Evolutionary conservation across 2,888 invertebrate genomes (phyloP).

Genomic region (Brachyptera putata): DNA sequence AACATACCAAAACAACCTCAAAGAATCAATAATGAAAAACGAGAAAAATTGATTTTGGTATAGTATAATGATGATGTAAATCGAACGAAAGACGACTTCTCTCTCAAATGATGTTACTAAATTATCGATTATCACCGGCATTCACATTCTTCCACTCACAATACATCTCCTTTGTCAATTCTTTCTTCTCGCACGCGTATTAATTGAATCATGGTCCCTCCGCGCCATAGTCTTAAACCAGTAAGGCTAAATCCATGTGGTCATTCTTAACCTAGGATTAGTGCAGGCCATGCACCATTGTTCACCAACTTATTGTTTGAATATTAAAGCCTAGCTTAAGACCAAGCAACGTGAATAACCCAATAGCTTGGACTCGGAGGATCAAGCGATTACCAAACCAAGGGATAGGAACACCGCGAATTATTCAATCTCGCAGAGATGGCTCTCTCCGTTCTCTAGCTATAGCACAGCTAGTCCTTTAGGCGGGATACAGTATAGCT

Average conservation of each 20-base stretch:
- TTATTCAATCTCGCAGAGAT: conserved; percentile 20
- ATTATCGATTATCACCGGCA: too few relatives aligned
- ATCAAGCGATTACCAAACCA: conserved; percentile 19
- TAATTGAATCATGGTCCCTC: conserved; percentile 16
- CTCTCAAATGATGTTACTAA: too few relatives aligned
- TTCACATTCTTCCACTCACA: too few relatives aligned
- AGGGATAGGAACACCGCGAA: conserved; percentile 19
- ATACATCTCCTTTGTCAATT: neutral
- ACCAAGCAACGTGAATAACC: neutral
- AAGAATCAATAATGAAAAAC: too few relatives aligned
- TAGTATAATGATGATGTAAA: too few relatives aligned
- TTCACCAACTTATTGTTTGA: conserved; percentile 33
- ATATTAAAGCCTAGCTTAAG: conserved; percentile 29
- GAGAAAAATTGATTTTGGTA: too few relatives aligned
- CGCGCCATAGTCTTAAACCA: conserved; percentile 14
- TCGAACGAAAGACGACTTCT: too few relatives aligned
- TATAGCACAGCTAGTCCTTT: too few relatives aligned
- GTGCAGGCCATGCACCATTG: conserved; percentile 23
- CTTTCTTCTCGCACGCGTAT: neutral
- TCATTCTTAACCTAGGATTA: conserved; percentile 22
- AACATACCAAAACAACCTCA: too few relatives aligned
- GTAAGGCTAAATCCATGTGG: conserved; percentile 10
- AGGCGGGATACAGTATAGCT: too few relatives aligned
- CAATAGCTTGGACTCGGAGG: conserved; percentile 1
- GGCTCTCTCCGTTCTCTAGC: too few relatives aligned